These are phyloP conservation scores for Phocides pigmalion DNA, from an alignment of 1,140 invertebrate species.

Conservation along the genomic window DNA sequence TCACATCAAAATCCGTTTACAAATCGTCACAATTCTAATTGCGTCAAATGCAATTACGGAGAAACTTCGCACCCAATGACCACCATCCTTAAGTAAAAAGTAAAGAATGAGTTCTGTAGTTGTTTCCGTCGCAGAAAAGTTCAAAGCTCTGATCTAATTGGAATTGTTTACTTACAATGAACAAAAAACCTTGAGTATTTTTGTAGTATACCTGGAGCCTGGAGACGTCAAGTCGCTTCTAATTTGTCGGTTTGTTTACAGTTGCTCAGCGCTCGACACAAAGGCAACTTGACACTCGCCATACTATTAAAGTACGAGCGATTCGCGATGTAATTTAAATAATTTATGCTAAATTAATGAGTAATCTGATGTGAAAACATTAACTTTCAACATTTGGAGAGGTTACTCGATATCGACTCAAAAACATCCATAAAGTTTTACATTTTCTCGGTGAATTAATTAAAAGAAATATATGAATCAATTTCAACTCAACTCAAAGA, in stretches of 20 bases:
- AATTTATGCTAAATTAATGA: no score
- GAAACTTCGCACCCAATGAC: background rate
- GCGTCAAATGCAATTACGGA: background rate
- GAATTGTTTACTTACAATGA: constrained; percentile 5
- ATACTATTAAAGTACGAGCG: background rate
- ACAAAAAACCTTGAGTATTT: background rate
- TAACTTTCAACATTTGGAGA: no score
- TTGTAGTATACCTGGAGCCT: background rate
- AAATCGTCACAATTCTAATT: background rate
- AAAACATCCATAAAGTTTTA: no score
- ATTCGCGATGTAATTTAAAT: background rate
- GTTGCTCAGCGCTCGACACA: background rate
- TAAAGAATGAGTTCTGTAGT: background rate
- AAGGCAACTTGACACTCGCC: background rate
- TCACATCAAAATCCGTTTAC: background rate
- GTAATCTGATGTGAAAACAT: no score
- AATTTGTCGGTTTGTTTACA: constrained; percentile 1
- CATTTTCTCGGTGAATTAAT: no score
- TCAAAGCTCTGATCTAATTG: constrained; percentile 5
- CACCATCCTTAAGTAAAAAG: background rate
- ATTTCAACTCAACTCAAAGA: no score
- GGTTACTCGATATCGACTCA: no score
- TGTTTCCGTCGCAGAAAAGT: constrained; percentile 1
- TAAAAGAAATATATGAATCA: no score
- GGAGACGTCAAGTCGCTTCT: background rate